Base-by-base conservation (phyloP, 2,888 invertebrate species). In the Tipula lateralis region DNA sequence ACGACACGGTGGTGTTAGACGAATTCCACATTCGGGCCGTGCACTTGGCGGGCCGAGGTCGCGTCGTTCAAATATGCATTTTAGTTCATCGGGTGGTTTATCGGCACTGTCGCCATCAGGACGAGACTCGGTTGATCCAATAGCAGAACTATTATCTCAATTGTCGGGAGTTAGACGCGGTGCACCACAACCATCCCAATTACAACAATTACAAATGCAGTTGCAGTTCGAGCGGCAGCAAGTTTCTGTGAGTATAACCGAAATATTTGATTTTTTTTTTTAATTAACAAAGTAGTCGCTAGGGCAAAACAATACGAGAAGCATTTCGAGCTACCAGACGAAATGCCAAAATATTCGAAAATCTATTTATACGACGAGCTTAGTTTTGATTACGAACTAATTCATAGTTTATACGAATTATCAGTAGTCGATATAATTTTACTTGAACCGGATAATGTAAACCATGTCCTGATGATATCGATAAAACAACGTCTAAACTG, bases 141-240 rank as follows among this genome's bases (percentile, higher is more conserved):
- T 98, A 88, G 97, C 98, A 86, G 99, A 99, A 92, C 92, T 99
- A 87, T 92, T 99, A 87, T 97, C 98, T 85, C 98, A 98, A 91
- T 92, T 99, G 90, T 97, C 98, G 84, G 97, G 97, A 88, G 98
- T 97, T 87, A 92, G 98, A 88, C 94, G 91, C 86, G 91, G 90
- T 87, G 91, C 91, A 88, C 92, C 92, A 90, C 92, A 87, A 87
- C 95, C 96, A 87, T 94, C 95, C 87, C 96, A 96, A 90, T 92
- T 98, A 89, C 97, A 97, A 90, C 97, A 98, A 89, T 91, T 98
- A 88, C 97, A 98, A 92, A 97, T 98, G 96, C 98, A 98, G 91
- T 91, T 97, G 89, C 97, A 97, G 90, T 92, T 96, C 86, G 96
- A 97, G 91, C 92, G 96, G 88, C 95, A 97, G 91, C 95, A 97